These are phyloP conservation scores for Callimorpha dominula DNA, from an alignment of 2,888 invertebrate species.

Conservation along the genomic window DNA sequence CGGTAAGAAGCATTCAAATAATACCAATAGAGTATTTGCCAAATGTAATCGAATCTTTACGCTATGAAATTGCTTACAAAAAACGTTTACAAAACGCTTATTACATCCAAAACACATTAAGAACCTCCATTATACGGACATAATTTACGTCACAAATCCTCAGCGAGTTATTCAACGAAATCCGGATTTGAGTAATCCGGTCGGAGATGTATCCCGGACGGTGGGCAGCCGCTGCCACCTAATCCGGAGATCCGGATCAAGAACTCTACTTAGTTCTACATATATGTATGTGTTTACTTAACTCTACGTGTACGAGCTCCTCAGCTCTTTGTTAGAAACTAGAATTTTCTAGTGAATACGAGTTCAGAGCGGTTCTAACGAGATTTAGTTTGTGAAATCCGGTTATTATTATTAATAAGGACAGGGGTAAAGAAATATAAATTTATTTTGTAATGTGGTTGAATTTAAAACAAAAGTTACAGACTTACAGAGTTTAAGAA, in stretches of 20 bases:
- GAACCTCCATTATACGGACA: slow-evolving; percentile 41
- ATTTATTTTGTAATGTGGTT: too few species aligned
- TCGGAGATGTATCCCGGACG: slow-evolving; percentile 80
- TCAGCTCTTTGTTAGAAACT: slow-evolving; percentile 65
- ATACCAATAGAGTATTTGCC: not conserved
- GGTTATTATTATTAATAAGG: slow-evolving; percentile 44
- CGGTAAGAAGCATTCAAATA: not conserved
- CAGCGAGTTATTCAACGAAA: slow-evolving; percentile 81
- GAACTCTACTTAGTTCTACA: slow-evolving; percentile 65
- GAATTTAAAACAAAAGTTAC: too few species aligned
- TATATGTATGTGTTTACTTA: slow-evolving; percentile 63
- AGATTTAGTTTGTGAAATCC: slow-evolving; percentile 48
- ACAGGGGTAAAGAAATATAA: not conserved
- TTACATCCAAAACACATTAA: slow-evolving; percentile 28
- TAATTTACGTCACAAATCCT: slow-evolving; percentile 58
- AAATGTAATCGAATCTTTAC: not conserved
- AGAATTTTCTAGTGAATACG: slow-evolving; percentile 52
- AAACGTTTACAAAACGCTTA: slow-evolving; percentile 23
- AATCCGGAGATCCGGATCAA: slow-evolving; percentile 82
- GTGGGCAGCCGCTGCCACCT: slow-evolving; percentile 81
- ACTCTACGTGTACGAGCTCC: slow-evolving; percentile 46
- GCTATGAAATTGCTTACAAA: slow-evolving; percentile 6
- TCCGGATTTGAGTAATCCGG: slow-evolving; percentile 83
- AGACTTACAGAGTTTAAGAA: too few species aligned
- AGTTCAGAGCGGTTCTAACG: slow-evolving; percentile 40